Evolutionary conservation across 2,888 invertebrate species (phyloP).

Genomic region (Pristionchus mayeri): DNA sequence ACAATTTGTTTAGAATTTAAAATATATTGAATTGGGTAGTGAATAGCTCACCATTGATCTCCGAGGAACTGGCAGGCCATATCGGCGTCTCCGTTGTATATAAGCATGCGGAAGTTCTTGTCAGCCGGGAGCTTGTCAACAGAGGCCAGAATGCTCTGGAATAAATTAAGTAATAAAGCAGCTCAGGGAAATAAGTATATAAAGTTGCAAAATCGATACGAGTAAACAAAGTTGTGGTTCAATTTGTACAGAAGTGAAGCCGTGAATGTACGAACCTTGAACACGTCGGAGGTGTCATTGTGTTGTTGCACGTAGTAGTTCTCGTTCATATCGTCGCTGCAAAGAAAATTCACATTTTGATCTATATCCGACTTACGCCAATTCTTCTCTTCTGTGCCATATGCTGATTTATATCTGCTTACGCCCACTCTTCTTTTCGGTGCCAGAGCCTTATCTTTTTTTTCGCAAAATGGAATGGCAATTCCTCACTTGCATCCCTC

Average conservation of each 20-base stretch:
- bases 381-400: no score
- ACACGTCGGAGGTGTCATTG: slow-evolving; percentile 68
- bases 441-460: no score
- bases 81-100: slow-evolving; percentile 73
- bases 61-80: slow-evolving; percentile 70
- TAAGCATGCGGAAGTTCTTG: slow-evolving; percentile 57
- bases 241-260: no score
- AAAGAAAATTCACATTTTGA: slow-evolving; percentile 44
- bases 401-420: no score
- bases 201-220: no score
- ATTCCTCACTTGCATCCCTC: slow-evolving; percentile 60
- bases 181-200: no score
- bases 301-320: slow-evolving; percentile 65
- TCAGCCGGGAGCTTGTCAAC: not conserved
- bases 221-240: no score
- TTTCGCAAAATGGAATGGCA: not conserved
- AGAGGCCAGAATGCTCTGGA: slow-evolving; percentile 29
- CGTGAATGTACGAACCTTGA: slow-evolving; percentile 52
- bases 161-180: not conserved
- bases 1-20: not conserved
- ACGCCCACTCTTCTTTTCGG: no score
- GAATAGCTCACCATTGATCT: slow-evolving; percentile 66
- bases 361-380: no score
- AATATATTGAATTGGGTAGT: not conserved
- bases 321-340: slow-evolving; percentile 65